Base-by-base conservation (phyloP, 2,113 vertebrate species). In the Indicator maculatus region DNA sequence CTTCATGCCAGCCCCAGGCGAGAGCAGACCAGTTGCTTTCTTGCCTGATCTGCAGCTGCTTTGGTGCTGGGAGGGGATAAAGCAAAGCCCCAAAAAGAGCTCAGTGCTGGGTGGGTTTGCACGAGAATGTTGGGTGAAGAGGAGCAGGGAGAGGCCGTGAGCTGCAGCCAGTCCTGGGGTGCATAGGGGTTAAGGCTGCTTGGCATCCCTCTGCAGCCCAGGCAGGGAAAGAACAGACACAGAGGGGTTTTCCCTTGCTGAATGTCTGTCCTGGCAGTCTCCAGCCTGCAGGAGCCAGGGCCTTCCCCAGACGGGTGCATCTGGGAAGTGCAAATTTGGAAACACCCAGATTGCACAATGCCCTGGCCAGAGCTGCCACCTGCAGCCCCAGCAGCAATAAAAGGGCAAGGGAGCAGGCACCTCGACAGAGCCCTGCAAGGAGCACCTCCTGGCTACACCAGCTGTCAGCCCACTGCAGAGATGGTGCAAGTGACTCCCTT, bases 11-110 rank as follows among this genome's bases (percentile, higher is more conserved):
- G 70, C 38, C 41, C 41, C 41, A 44, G 14, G 11, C 41, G 12
- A 41, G 41, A 41, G 41, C 41, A 41, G 41, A 41, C 41, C 41
- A 36, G 36, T 36, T 36, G 13, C 41, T 44, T 36, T 31, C 16
- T 5, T 50, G 27, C 12, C 6, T 4, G 8, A 24, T 31, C 16
- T 38, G 23, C 3, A 4, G 6, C 33, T 61, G 47, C 41, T 30
- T 55, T 23, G 19, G 45, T 30, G 9, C 2, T 0, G 1, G 0
- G 5, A 1, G 5, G 2, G 8, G 1, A 24, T 3, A 13, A 31
- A 45, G 15, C 16, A 6, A 20, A 60, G 23, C 53, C 66, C 16
- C 7, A 1, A 11, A 60, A 59, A 5, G 17, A 71, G 7, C 10
- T 2, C 0, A 0, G 5, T 18, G 52, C 13, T 30, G 9, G 9